Base-by-base conservation (phyloP, 2,888 invertebrate species). In the Tenthredo distinguenda region DNA sequence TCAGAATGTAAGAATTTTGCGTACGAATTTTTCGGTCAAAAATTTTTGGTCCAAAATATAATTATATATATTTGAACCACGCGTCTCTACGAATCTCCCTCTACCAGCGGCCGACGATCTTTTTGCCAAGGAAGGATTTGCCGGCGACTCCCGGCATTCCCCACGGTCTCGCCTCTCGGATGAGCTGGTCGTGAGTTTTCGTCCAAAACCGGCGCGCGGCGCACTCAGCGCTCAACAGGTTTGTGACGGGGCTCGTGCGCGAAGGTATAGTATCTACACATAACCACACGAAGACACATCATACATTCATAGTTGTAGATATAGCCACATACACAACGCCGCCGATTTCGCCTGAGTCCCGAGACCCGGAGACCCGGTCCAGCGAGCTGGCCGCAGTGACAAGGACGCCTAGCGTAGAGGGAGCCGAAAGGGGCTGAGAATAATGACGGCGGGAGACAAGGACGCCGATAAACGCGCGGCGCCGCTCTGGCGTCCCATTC, bases 401-500 rank as follows among this genome's bases (percentile, higher is more conserved):
- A 74, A 74, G 58, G 72, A 83, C 83, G 71, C 31, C 71, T n/a
- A 62, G 79, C 76, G n/a, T 12, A 31, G 34, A 26, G 71, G 68
- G 47, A 37, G 47, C 37, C 62, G 50, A 43, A 81, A 37, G 85
- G 18, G 55, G n/a, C 83, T 86, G 77, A 88, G 81, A 87, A 88
- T 87, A 89, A 88, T 88, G 87, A 90, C 88, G 88, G 88, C 88
- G 88, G 87, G 88, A 87, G 87, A 88, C 87, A 88, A 90, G 88
- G 89, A 89, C 87, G 88, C 86, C 89, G 90, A 90, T 89, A 90
- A 82, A 91, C 89, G 87, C 88, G 90, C 90, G 92, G 92, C 92
- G 91, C 91, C 91, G 89, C 89, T 89, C 89, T 91, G 91, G 89
- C 91, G 90, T 90, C 90, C 50, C 92, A 92, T 92, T 92, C 92